Evolutionary conservation across 2,113 vertebrate genomes (phyloP).

Genomic region (Etia nguti): DNA sequence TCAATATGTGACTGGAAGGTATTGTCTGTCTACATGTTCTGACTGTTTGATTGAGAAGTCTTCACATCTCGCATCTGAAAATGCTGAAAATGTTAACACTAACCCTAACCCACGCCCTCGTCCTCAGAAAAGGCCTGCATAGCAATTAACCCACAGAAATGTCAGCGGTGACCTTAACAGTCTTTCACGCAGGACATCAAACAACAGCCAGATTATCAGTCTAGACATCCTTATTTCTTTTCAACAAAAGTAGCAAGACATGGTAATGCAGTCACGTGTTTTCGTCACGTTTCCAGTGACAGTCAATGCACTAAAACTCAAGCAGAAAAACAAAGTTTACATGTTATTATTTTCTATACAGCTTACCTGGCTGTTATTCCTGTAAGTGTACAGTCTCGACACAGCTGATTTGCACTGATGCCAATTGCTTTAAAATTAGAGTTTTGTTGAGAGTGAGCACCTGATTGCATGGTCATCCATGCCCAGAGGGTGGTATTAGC

Average conservation of each 20-base stretch:
- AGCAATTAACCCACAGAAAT: not conserved
- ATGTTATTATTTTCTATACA: not conserved
- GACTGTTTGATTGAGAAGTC: not conserved
- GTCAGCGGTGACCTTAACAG: not conserved
- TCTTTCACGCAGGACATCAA: not conserved
- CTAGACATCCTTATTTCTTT: not conserved
- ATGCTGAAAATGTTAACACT: not conserved
- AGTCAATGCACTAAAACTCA: not conserved
- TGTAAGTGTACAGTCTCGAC: not conserved
- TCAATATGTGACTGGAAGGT: not conserved
- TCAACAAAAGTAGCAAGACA: not conserved
- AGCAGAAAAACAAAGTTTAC: not conserved
- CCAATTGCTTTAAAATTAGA: not conserved
- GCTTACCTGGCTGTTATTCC: not conserved
- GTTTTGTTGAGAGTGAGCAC: not conserved
- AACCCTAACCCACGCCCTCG: not conserved
- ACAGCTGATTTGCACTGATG: not conserved
- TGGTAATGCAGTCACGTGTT: not conserved
- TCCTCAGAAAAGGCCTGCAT: not conserved
- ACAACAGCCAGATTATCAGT: not conserved
- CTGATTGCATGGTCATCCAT: not conserved
- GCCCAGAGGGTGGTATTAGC: not conserved
- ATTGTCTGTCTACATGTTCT: not conserved
- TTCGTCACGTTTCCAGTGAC: not conserved
- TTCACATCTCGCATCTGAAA: not conserved